Evolutionary conservation across 2,797 vertebrate genomes (phyloP).

Genomic region (Gymnothorax reevesii): DNA sequence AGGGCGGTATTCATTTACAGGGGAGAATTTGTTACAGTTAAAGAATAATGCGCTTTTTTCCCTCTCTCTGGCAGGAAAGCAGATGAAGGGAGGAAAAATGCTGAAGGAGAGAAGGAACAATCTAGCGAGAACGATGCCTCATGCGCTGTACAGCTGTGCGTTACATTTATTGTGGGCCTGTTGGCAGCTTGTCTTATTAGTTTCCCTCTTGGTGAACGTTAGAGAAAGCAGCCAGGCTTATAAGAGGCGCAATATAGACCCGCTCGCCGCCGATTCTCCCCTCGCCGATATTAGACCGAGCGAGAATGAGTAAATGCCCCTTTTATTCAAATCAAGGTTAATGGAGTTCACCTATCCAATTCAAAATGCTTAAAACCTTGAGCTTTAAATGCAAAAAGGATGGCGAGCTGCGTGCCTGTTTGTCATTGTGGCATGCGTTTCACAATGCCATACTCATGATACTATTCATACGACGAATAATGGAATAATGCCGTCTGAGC

Average conservation of each 20-base stretch:
- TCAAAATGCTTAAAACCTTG: constrained; percentile 32
- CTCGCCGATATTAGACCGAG: constrained; percentile 19
- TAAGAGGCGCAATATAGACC: constrained; percentile 27
- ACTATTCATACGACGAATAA: not conserved
- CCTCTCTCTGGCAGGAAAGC: constrained; percentile 1
- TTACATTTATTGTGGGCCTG: constrained; percentile 37
- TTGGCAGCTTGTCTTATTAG: constrained; percentile 42
- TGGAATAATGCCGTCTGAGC: constrained; percentile 5
- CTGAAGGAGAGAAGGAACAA: constrained; percentile 16
- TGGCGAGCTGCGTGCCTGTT: constrained; percentile 14
- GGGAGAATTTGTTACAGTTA: constrained; percentile 42
- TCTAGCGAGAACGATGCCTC: constrained; percentile 36
- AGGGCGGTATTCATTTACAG: constrained; percentile 39
- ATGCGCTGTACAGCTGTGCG: constrained; percentile 21
- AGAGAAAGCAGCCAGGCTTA: constrained; percentile 44
- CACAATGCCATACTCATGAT: not conserved
- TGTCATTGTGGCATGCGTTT: constrained; percentile 24
- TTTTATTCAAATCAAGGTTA: constrained; percentile 37
- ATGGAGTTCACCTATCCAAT: constrained; percentile 35
- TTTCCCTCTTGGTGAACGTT: constrained; percentile 50
- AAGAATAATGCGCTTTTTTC: constrained; percentile 33
- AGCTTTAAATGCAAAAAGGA: constrained; percentile 24
- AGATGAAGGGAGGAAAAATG: not conserved
- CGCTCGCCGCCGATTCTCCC: constrained; percentile 21
- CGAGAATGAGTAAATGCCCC: constrained; percentile 17